Percentiles rank a stretch among this genome's conserved stretches.
These are phyloP conservation scores for Meiosimyza platycephala DNA, from an alignment of 2,888 invertebrate species.

Conservation along the genomic window DNA sequence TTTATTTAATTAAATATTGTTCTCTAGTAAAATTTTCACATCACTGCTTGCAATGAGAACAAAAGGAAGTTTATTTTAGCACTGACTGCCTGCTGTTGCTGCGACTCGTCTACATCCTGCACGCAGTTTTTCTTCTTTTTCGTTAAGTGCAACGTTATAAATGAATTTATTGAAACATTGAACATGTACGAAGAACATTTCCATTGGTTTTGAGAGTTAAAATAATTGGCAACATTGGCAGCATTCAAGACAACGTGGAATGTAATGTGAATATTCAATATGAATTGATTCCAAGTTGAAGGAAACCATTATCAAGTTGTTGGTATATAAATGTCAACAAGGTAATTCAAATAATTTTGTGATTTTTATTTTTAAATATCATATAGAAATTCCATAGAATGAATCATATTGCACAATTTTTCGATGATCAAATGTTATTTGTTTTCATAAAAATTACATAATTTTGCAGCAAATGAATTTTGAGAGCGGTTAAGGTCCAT, in stretches of 20 bases:
- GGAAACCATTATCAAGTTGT: constrained; percentile 47
- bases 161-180: constrained; percentile 20
- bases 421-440: too few relatives aligned
- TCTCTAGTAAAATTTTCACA: too few relatives aligned
- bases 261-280: not conserved
- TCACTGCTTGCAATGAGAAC: constrained; percentile 18
- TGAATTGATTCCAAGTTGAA: constrained; percentile 46
- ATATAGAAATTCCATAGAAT: too few relatives aligned
- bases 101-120: not conserved
- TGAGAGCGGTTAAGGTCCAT: too few relatives aligned
- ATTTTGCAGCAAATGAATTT: too few relatives aligned
- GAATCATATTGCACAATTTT: too few relatives aligned
- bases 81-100: not conserved
- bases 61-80: constrained; percentile 41
- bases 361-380: too few relatives aligned
- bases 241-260: not conserved
- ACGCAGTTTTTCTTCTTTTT: constrained; percentile 2
- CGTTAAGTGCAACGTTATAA: constrained; percentile 24
- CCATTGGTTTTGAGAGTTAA: not conserved
- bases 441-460: too few relatives aligned
- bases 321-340: too few relatives aligned
- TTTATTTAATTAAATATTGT: too few relatives aligned
- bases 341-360: too few relatives aligned
- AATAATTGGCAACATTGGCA: constrained; percentile 12
- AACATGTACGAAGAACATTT: constrained; percentile 29